Percentiles rank a stretch among this genome's conserved stretches.
These are phyloP conservation scores for Aphis craccivora DNA, from an alignment of 1,140 invertebrate genomes.

Conservation along the genomic window DNA sequence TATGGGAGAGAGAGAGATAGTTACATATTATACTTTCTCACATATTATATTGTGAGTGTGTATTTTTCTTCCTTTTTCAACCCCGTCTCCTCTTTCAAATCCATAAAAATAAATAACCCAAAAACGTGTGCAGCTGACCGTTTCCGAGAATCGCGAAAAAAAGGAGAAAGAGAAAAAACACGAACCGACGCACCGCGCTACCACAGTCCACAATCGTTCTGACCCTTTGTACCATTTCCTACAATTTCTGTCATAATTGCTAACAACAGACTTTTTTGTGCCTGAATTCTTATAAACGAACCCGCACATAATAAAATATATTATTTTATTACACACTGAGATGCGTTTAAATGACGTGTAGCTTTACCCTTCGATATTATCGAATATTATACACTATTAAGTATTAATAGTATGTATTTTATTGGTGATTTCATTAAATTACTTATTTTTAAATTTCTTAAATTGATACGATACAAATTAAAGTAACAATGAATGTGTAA, in stretches of 20 bases:
- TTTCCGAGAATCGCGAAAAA: constrained; percentile 57
- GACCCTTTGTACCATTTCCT: constrained; percentile 55
- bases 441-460: not conserved
- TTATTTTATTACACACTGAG: constrained; percentile 41
- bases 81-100: constrained; percentile 57
- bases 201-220: constrained; percentile 48
- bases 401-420: not conserved
- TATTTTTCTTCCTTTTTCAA: constrained; percentile 55
- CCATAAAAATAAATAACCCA: constrained; percentile 58
- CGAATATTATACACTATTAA: too few relatives aligned
- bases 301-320: constrained; percentile 43
- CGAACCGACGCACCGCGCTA: constrained; percentile 33
- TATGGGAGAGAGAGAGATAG: not conserved
- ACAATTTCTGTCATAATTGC: constrained; percentile 55
- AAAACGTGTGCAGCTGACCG: constrained; percentile 58
- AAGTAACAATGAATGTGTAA: not conserved
- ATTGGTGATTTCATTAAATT: not conserved
- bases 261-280: constrained; percentile 56
- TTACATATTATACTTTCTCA: not conserved
- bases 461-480: not conserved
- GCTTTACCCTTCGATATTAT: not conserved
- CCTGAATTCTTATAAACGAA: constrained; percentile 43
- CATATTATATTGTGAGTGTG: not conserved
- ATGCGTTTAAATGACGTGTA: constrained; percentile 30
- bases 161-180: constrained; percentile 43